Evolutionary conservation across 2,113 vertebrate species (phyloP).

Genomic region (Sceloporus tristichus): DNA sequence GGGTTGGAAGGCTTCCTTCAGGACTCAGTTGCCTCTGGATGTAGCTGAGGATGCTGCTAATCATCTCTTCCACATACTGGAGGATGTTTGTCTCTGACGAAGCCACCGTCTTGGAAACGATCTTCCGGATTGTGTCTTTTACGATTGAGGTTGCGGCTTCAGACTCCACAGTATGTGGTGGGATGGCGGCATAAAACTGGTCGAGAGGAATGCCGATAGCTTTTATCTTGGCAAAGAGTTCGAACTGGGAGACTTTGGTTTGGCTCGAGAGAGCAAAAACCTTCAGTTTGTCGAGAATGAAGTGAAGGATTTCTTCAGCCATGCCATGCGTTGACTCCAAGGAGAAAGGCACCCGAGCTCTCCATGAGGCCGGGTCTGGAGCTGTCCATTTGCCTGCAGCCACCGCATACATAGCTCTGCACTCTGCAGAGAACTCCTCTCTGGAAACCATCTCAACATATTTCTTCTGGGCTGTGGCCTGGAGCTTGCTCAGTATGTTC

Average conservation of each 20-base stretch:
- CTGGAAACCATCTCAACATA: constrained; percentile 8
- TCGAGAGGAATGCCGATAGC: constrained; percentile 14
- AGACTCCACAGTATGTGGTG: not conserved
- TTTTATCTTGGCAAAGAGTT: constrained; percentile 24
- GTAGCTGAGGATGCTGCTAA: not conserved
- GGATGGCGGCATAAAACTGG: not conserved
- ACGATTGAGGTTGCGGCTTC: constrained; percentile 5
- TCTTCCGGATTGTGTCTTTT: constrained; percentile 15
- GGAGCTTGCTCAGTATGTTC: constrained; percentile 4
- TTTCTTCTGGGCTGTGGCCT: not conserved
- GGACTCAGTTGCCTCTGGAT: constrained; percentile 9
- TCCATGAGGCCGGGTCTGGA: not conserved
- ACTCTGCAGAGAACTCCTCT: not conserved
- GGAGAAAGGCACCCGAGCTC: not conserved
- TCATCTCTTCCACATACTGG: constrained; percentile 35
- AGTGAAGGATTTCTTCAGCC: constrained; percentile 21
- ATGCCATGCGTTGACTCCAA: not conserved
- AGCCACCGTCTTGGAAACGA: constrained; percentile 10
- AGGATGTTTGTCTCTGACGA: constrained; percentile 25
- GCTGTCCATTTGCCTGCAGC: not conserved
- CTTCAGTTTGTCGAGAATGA: constrained; percentile 22
- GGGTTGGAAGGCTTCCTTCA: not conserved
- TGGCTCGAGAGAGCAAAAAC: constrained; percentile 16
- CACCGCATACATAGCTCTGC: not conserved
- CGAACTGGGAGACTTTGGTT: constrained; percentile 37